Conservation (phyloP, 2,113 vertebrate genomes). For the Alexandromys fortis region DNA sequence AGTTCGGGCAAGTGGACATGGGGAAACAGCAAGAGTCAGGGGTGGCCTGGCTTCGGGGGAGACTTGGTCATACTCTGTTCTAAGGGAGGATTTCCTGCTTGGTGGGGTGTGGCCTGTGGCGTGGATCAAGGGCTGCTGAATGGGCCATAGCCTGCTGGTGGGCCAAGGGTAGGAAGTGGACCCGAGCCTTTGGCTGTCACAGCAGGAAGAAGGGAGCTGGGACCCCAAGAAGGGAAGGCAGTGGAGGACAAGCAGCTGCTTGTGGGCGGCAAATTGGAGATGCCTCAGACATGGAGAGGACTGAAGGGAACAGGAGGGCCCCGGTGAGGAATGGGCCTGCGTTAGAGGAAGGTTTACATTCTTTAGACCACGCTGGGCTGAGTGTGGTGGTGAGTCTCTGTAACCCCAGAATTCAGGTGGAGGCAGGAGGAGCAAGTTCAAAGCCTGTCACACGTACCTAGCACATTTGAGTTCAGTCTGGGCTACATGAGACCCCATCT, state of each 20-base stretch:
- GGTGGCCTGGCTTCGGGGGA: not conserved
- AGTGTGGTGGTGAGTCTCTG: not conserved
- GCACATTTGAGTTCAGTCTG: not conserved
- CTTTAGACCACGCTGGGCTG: not conserved
- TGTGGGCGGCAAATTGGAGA: not conserved
- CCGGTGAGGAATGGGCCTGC: not conserved
- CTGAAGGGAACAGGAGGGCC: not conserved
- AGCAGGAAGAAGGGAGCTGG: not conserved
- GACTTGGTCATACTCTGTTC: not conserved
- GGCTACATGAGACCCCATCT: not conserved
- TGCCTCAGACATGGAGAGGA: not conserved
- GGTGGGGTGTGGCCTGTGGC: not conserved
- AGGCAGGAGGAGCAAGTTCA: not conserved
- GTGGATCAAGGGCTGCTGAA: not conserved
- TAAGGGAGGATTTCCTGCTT: not conserved
- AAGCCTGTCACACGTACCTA: not conserved
- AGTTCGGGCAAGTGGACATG: not conserved
- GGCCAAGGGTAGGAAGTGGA: not conserved
- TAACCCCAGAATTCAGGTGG: not conserved
- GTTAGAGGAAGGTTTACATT: not conserved
- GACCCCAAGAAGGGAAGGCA: not conserved
- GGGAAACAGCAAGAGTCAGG: accelerated
- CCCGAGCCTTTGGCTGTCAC: not conserved
- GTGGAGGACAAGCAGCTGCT: not conserved
- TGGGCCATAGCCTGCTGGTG: not conserved